Base-by-base conservation (phyloP, 2,113 vertebrate genomes). In the Mesocricetus auratus region DNA sequence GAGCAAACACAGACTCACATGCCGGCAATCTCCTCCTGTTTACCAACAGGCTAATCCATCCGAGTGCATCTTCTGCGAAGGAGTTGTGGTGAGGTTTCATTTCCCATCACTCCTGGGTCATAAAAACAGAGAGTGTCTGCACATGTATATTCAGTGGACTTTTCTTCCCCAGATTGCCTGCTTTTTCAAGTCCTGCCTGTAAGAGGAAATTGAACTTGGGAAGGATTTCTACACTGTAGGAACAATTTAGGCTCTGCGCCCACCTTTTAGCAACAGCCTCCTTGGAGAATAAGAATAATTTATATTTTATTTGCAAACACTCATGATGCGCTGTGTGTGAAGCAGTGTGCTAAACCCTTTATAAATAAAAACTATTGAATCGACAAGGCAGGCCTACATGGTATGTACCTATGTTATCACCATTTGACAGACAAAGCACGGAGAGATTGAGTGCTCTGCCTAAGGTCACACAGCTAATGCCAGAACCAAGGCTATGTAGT, bases 11-110 rank as follows among this genome's bases (percentile, higher is more conserved):
- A 39, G 81, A 15, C 91, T 45, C 7, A 1, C 7, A 45, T 71
- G 1, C 33, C 0, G 16, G 94, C 79, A 45, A 5, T 60, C 75
- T 31, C 77, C 71, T 39, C 13, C 74, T 92, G 92, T 77, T 93
- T 75, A 42, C 93, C 3, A 0, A 47, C 1, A 50, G 62, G 92
- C 96, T 95, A 50, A 94, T 75, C 94, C 89, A 24, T 79, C 39
- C 4, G 2, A 74, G 79, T 47, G 0, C 1, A 31, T 2, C 90
- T 83, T 79, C 36, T 13, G 42, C 29, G 42, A 12, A 74, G 56
- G 33, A 50, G n/a, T 33, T 15, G 62, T 22, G 12, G 1, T 66
- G 22, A 12, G 71, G 47, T 77, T 36, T 3, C 58, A 4, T 53
- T 78, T 89, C 86, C n/a, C 78, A 68, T 77, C 33, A 53, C 88